Percentiles rank a stretch among this genome's conserved stretches.
Evolutionary conservation across 2,797 vertebrate genomes (phyloP).

Genomic region (Rhincodon typus): DNA sequence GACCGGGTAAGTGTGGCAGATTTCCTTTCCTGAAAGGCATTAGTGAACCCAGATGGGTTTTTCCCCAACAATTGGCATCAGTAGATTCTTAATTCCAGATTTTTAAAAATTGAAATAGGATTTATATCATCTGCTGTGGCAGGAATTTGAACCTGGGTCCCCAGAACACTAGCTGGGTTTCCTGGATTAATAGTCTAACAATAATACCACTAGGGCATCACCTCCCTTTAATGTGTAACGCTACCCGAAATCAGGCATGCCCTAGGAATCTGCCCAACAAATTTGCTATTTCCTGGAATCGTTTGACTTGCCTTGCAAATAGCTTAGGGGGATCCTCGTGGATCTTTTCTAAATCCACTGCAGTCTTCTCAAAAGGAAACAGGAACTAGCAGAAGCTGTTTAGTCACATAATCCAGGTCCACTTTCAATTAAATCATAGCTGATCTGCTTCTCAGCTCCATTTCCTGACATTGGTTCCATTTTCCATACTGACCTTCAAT

Average conservation of each 20-base stretch:
- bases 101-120: too few species aligned
- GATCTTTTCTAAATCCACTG: background rate
- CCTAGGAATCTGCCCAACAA: background rate
- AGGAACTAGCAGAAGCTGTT: background rate
- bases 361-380: background rate
- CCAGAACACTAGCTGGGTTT: too few species aligned
- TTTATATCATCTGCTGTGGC: too few species aligned
- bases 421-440: background rate
- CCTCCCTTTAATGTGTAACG: too few species aligned
- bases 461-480: background rate
- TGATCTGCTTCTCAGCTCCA: background rate
- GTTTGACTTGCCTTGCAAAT: background rate
- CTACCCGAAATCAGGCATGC: background rate
- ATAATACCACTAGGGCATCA: too few species aligned
- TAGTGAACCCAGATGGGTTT: too few species aligned
- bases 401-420: background rate
- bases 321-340: background rate
- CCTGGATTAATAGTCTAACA: too few species aligned
- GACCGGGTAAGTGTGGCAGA: too few species aligned
- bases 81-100: too few species aligned
- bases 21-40: too few species aligned
- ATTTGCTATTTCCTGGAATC: background rate
- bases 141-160: too few species aligned
- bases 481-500: background rate
- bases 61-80: too few species aligned